phyloP scores from a whole-genome alignment of 1,140 invertebrate genomes.

The Bombus superbus region DNA sequence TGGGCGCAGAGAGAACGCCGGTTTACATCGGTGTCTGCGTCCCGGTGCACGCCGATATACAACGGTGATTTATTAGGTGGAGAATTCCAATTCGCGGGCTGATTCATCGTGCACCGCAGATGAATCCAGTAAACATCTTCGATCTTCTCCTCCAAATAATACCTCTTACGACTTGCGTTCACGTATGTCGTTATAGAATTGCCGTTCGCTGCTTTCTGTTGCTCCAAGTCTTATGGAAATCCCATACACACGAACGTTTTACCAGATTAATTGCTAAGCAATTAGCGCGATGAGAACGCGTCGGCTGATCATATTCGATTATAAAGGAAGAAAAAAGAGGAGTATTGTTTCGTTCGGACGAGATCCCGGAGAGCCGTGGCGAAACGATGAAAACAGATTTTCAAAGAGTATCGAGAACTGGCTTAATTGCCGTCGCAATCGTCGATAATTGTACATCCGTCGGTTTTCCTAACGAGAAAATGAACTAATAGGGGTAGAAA shows the following conservation, averaged over 20 bases:
- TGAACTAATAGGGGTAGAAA: slow-evolving; percentile 7
- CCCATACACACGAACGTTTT: slow-evolving; percentile 4
- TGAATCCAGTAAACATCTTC: slow-evolving; percentile 67
- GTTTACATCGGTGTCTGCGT: background rate
- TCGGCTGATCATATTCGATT: background rate
- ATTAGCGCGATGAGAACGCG: slow-evolving; percentile 6
- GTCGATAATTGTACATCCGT: slow-evolving; percentile 10
- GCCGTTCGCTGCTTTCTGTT: background rate
- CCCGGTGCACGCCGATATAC: slow-evolving; percentile 48
- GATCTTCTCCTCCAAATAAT: slow-evolving; percentile 36
- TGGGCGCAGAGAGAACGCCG: slow-evolving; percentile 23
- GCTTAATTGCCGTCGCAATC: slow-evolving; percentile 1
- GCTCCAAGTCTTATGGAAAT: background rate
- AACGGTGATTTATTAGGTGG: slow-evolving; percentile 70
- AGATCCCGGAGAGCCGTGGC: background rate
- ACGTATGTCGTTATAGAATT: background rate
- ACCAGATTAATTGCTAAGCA: slow-evolving; percentile 27
- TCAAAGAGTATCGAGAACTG: background rate
- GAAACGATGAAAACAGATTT: background rate
- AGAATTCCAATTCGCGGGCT: slow-evolving; percentile 68
- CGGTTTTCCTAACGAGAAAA: slow-evolving; percentile 10
- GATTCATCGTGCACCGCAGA: slow-evolving; percentile 53
- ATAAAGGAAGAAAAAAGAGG: background rate
- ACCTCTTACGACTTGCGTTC: background rate
- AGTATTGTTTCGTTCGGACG: background rate